Base-by-base conservation (phyloP, 1,140 invertebrate genomes). In the Diachasma alloeum region DNA sequence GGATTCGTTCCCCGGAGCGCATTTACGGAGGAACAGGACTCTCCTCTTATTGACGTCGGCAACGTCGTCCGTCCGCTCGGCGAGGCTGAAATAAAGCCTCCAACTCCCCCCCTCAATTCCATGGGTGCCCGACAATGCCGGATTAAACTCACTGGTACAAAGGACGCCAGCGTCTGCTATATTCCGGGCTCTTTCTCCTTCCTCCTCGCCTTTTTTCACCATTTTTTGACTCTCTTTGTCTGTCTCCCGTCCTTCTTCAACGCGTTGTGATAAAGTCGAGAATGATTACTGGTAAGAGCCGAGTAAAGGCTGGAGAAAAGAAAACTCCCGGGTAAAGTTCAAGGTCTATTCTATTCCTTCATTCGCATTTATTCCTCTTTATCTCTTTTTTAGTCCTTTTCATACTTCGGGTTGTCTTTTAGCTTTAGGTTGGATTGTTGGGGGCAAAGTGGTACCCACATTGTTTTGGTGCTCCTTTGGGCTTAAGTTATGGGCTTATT, bases 1-100 rank as follows among this genome's bases (percentile, higher is more conserved):
- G 88, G 87, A 89, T 89, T 84, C 76, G 87, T 89, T 90, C 88
- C 88, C 88, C 85, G 84, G 84, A 89, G 88, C 87, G 83, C 88
- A 89, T 89, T 90, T 89, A 85, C 83, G 66, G 9, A 17, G 80
- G 86, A 86, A 89, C 87, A 90, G 87, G 87, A 87, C 81, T 88
- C 85, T 87, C 83, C 87, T 88, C 86, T 90, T 88, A 88, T 89
- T 88, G 87, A 88, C 86, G 85, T 9, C 26, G 36, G 36, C 86
- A 83, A 44, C 78, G 63, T 31, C 37, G 46, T 8, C 44, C 46
- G 9, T 46, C 36, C 36, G 37, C 59, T 22, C 73, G 22, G 46
- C 39, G 19, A 72, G 67, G 39, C 46, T 78, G 77, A 78, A 78
- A 74, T 71, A 74, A 74, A 78, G 66, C 36, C 36, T 37, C 36